Base-by-base conservation (phyloP, 2,113 vertebrate genomes). In the Amphiprion percula region DNA sequence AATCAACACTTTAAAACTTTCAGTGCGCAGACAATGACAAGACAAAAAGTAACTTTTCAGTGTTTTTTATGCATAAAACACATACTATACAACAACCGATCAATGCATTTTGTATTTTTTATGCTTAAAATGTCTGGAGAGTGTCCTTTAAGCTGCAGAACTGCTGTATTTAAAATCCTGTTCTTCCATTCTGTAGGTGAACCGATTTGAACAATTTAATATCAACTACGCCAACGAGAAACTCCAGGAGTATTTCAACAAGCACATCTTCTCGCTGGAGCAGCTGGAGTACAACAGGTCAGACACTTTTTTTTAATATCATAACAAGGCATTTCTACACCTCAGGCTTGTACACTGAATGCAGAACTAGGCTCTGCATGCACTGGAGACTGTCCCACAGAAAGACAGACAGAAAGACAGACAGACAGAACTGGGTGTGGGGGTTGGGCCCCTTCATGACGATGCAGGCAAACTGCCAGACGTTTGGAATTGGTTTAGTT, bases 201-300 rank as follows among this genome's bases (percentile, higher is more conserved):
- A 98, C 90, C 95, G 96, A 6, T 98, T 98, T 86, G 97, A 98
- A 80, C 97, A 98, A 93, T 98, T 98, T 81, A 98, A 96, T 55
- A 97, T 98, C 87, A 98, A 98, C 92, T 98, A 97, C 6, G 97
- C 97, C 80, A 98, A 97, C 28, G 97, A 97, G 93, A 98, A 98
- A 77, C 96, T 98, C 21, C 97, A 97, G 90, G 97, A 98, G 77
- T 97, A 98, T 87, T 98, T 98, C 93, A 97, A 98, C 94, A 98
- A 98, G 71, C 97, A 98, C 89, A 98, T 98, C 86, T 98, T 98
- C 92, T 98, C 97, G 5, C 91, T 97, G 94, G 97, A 98, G 85
- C 97, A 98, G 83, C 95, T 98, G 72, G 97, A 97, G 77, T 97
- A 98, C 86, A 97, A 98, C 95, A 96, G 97, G 97, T 97, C 79